Conservation (phyloP, 2,888 invertebrate species). For the Cyclophora albipunctata region DNA sequence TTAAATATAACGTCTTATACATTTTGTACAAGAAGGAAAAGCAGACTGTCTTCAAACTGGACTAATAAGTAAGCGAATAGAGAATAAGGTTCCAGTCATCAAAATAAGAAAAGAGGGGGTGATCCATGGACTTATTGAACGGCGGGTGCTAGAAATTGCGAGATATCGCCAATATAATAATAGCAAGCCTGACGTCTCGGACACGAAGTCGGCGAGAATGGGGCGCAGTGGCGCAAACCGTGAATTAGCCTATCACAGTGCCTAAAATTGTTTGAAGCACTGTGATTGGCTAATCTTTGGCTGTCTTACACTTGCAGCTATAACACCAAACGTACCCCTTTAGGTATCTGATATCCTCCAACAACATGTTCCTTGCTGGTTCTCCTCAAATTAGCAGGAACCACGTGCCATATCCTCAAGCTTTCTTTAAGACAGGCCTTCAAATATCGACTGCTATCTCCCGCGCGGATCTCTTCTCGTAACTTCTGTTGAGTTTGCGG, state of each 20-base stretch:
- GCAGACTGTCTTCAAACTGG: too few species aligned
- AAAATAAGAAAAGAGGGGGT: too few species aligned
- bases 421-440: slow-evolving; percentile 80
- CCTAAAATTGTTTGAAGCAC: too few species aligned
- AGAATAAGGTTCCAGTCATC: too few species aligned
- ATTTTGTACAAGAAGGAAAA: too few species aligned
- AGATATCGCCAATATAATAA: background rate
- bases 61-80: too few species aligned
- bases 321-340: slow-evolving; percentile 43
- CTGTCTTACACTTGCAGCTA: too few species aligned
- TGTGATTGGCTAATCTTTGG: too few species aligned
- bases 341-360: slow-evolving; percentile 55
- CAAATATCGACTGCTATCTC: slow-evolving; percentile 57
- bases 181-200: too few species aligned
- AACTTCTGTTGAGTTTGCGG: slow-evolving; percentile 69
- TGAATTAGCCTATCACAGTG: too few species aligned
- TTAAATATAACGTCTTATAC: too few species aligned
- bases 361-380: slow-evolving; percentile 57
- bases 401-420: slow-evolving; percentile 56
- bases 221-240: background rate
- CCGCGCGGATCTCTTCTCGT: slow-evolving; percentile 44
- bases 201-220: background rate
- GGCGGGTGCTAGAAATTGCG: background rate
- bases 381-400: slow-evolving; percentile 50
- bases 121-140: too few species aligned